A percentile compares a stretch with the other conserved stretches of the same genome.
phyloP scores from a whole-genome alignment of 1,140 invertebrate genomes.

The Drosophila tropicalis region DNA sequence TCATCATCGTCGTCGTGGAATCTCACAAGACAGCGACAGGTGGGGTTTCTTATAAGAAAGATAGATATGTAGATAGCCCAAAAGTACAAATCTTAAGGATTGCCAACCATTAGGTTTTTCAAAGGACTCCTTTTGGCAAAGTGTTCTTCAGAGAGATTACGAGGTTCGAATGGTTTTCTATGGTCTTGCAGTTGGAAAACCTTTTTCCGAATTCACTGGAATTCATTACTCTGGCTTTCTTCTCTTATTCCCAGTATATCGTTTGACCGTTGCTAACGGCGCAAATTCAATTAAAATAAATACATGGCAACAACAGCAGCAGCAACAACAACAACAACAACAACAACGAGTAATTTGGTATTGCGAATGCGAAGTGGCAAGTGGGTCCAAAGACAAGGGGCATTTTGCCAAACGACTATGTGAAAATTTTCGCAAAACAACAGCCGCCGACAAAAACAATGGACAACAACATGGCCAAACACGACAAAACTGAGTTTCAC shows the following conservation, averaged over 20 bases:
- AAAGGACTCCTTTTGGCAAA: no score
- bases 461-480: background rate
- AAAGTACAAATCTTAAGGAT: no score
- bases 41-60: no score
- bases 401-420: slow-evolving; percentile 37
- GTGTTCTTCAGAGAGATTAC: no score
- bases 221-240: background rate
- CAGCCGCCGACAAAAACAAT: slow-evolving; percentile 11
- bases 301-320: slow-evolving; percentile 65
- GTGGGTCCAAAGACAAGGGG: background rate
- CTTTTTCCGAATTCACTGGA: slow-evolving; percentile 2
- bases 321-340: slow-evolving; percentile 26
- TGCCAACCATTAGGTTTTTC: no score
- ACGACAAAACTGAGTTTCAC: slow-evolving; percentile 22
- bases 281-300: slow-evolving; percentile 81
- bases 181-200: background rate
- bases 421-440: slow-evolving; percentile 67
- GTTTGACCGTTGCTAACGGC: slow-evolving; percentile 48
- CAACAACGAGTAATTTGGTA: slow-evolving; percentile 6
- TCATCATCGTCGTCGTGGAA: background rate
- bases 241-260: slow-evolving; percentile 11
- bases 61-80: no score
- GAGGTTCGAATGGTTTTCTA: no score
- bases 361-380: slow-evolving; percentile 3
- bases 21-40: no score